Conservation (phyloP, 2,888 invertebrate species). For the Pecten maximus region DNA sequence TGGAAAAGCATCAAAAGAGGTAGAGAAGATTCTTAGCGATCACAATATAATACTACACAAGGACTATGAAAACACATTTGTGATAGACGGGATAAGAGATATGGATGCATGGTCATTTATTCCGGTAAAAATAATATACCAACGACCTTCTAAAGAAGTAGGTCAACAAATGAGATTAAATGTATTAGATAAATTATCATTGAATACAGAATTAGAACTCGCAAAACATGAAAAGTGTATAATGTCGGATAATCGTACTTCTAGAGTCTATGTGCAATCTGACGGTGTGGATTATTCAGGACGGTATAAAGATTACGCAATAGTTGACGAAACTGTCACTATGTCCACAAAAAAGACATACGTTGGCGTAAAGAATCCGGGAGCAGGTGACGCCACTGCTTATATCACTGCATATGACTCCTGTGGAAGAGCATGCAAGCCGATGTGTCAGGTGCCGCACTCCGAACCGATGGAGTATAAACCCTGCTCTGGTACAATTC, state of each 20-base stretch:
- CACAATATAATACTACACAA: background rate
- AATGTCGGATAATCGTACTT: conserved; percentile 8
- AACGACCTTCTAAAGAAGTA: background rate
- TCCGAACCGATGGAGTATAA: background rate
- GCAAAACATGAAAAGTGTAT: conserved; percentile 5
- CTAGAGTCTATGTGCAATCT: background rate
- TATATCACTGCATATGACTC: conserved; percentile 14
- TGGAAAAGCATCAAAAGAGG: background rate
- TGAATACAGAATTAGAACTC: background rate
- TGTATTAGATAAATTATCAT: background rate
- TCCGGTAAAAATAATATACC: background rate
- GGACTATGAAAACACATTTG: background rate
- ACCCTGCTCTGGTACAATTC: background rate
- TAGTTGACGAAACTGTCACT: background rate
- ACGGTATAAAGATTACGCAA: conserved; percentile 1
- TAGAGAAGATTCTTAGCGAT: background rate
- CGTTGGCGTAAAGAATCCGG: background rate
- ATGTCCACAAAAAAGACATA: background rate
- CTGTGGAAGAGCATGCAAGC: background rate
- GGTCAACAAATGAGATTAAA: background rate
- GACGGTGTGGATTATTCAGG: background rate
- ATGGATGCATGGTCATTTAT: background rate
- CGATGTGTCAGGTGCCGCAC: background rate
- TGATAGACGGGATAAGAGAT: background rate
- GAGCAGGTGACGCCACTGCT: background rate